These are phyloP conservation scores for Phodopus roborovskii DNA, from an alignment of 2,113 vertebrate genomes.

Conservation along the genomic window DNA sequence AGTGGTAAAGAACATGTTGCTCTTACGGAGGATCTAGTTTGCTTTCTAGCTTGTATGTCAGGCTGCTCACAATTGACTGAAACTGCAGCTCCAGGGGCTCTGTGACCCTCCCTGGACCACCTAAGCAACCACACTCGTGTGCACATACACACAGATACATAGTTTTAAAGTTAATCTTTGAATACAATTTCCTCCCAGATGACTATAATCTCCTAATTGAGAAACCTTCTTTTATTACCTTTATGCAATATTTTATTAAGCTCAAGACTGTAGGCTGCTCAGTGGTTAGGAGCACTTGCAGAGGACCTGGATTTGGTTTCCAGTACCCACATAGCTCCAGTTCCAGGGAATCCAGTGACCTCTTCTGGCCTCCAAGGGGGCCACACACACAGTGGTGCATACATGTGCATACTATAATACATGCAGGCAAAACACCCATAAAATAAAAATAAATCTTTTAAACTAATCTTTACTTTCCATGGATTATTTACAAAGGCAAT, in stretches of 20 bases:
- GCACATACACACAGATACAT: neutral
- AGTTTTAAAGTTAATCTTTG: neutral
- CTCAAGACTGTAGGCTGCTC: neutral
- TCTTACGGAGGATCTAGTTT: no score
- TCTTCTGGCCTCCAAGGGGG: neutral
- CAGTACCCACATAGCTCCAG: neutral
- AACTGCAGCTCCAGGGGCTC: neutral
- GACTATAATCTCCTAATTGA: slow-evolving; percentile 30
- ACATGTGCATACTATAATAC: neutral
- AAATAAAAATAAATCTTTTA: neutral
- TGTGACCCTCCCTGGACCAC: no score
- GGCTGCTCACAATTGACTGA: neutral
- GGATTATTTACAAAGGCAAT: slow-evolving; percentile 21
- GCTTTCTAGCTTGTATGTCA: neutral
- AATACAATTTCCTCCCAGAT: neutral
- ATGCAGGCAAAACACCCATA: neutral
- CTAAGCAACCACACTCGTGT: neutral
- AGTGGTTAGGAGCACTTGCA: neutral
- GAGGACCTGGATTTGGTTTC: neutral
- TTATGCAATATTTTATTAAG: slow-evolving; percentile 30
- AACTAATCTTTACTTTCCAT: slow-evolving; percentile 27
- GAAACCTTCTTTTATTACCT: neutral
- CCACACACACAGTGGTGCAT: neutral
- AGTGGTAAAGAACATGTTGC: neutral
- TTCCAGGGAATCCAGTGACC: neutral